Conservation (phyloP, 2,113 vertebrate genomes). For the Perognathus longimembris region DNA sequence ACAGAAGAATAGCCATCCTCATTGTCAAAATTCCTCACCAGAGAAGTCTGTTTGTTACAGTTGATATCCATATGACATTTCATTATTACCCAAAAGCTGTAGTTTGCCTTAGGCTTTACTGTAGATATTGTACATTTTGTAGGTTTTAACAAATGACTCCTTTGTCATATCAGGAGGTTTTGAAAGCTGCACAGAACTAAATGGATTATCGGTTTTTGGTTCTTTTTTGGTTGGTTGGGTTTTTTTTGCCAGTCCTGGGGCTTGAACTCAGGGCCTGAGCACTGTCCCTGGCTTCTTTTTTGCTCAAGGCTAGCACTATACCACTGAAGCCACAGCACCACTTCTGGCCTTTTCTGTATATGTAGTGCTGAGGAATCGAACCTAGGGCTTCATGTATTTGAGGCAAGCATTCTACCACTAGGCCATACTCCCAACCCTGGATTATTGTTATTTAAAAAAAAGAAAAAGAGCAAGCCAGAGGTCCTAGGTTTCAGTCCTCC, state of each 20-base stretch:
- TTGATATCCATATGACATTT: background rate
- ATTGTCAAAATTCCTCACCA: background rate
- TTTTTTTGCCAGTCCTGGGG: no score
- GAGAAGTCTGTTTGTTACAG: background rate
- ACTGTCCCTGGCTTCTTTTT: no score
- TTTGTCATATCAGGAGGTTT: slow-evolving; percentile 12
- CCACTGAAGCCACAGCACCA: no score
- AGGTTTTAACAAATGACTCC: slow-evolving; percentile 28
- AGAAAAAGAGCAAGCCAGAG: slow-evolving; percentile 1
- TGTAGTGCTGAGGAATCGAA: no score
- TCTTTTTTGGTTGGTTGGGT: no score
- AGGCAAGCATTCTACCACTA: no score
- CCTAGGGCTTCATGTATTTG: no score
- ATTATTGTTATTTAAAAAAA: no score
- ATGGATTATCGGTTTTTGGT: background rate
- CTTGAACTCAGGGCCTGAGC: no score
- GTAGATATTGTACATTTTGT: background rate
- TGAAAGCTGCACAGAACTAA: slow-evolving; percentile 14
- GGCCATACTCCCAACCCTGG: no score
- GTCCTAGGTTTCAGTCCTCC: background rate
- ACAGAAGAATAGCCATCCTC: background rate
- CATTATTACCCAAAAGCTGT: background rate
- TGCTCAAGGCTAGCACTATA: no score
- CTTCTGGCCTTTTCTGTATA: no score
- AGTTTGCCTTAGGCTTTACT: background rate